Conservation (phyloP, 2,113 vertebrate species). For the Zingel zingel region DNA sequence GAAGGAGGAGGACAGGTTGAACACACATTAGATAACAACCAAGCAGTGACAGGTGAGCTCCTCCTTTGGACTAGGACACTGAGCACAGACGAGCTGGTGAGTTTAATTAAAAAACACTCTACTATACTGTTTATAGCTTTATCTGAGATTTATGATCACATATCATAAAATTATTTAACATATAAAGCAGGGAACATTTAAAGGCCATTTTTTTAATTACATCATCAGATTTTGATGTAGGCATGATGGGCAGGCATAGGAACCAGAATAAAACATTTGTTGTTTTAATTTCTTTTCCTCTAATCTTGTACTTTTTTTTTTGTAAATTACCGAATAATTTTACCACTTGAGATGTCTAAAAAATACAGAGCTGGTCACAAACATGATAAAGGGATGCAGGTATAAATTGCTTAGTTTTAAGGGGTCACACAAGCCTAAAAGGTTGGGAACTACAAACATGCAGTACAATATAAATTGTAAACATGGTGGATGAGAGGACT, state of each 20-base stretch:
- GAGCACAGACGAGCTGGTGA: slow-evolving; percentile 71
- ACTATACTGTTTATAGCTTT: neutral
- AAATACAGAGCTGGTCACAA: neutral
- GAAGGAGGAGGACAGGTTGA: slow-evolving; percentile 32
- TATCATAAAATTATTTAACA: neutral
- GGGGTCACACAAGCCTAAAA: neutral
- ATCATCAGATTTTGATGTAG: neutral
- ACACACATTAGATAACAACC: slow-evolving; percentile 71
- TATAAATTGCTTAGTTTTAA: neutral
- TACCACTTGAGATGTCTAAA: neutral
- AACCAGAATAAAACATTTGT: neutral
- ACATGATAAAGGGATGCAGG: neutral
- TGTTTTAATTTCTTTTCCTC: neutral
- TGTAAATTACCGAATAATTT: neutral
- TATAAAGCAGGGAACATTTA: neutral
- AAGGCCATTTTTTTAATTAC: neutral
- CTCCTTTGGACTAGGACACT: slow-evolving; percentile 59
- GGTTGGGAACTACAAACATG: neutral
- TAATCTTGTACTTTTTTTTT: neutral
- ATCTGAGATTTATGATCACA: neutral
- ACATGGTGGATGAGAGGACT: neutral
- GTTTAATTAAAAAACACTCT: slow-evolving; percentile 33
- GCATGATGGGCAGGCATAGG: neutral
- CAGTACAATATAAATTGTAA: neutral
- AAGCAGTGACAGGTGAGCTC: slow-evolving; percentile 59